Conservation (phyloP, 2,113 vertebrate genomes). For the Coptodon rendalli region DNA sequence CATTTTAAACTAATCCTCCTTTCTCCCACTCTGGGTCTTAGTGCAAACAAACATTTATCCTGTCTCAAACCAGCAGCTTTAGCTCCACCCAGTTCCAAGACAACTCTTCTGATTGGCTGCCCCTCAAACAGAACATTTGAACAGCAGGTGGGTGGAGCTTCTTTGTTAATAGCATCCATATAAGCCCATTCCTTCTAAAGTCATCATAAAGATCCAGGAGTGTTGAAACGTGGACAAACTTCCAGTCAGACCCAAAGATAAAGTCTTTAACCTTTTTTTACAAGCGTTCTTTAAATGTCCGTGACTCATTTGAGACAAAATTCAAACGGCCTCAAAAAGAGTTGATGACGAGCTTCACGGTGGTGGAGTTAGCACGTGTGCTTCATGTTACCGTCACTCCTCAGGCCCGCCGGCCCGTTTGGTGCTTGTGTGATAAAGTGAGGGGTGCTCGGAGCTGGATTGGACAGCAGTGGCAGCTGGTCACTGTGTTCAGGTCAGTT, state of each 20-base stretch:
- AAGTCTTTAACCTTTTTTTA: neutral
- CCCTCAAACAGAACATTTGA: neutral
- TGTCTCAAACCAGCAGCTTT: neutral
- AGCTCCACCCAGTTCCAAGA: neutral
- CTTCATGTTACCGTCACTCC: neutral
- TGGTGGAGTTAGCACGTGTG: neutral
- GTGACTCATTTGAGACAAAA: neutral
- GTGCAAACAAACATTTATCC: neutral
- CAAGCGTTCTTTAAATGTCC: neutral
- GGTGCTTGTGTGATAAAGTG: too few species aligned
- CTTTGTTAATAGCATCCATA: neutral
- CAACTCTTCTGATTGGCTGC: neutral
- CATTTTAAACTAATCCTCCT: neutral
- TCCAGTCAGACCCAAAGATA: neutral
- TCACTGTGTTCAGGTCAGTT: rapidly evolving
- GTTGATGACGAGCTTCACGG: rapidly evolving
- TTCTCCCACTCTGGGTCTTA: neutral
- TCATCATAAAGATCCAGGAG: neutral
- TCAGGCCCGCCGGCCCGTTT: neutral
- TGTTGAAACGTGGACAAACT: neutral
- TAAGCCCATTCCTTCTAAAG: rapidly evolving
- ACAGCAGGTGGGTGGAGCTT: neutral
- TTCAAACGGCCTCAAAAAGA: neutral
- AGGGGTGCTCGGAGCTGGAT: neutral
- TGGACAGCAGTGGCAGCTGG: neutral